phyloP scores from a whole-genome alignment of 2,888 invertebrate genomes.

The Portevinia maculata region DNA sequence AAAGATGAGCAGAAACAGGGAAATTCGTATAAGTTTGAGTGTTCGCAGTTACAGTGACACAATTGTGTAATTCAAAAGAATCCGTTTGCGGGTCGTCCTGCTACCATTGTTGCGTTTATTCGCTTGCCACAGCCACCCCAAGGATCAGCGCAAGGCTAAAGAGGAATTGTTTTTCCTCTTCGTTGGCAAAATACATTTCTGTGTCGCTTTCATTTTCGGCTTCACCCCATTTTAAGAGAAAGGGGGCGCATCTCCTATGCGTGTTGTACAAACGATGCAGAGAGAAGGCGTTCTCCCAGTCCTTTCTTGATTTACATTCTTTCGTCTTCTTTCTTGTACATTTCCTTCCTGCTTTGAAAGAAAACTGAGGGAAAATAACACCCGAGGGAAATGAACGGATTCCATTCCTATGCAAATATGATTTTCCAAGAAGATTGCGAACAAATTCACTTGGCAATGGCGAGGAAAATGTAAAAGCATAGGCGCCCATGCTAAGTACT shows the following conservation, averaged over 20 bases:
- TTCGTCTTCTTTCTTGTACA: slow-evolving; percentile 24
- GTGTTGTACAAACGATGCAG: slow-evolving; percentile 59
- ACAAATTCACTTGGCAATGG: slow-evolving; percentile 72
- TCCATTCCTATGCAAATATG: slow-evolving; percentile 74
- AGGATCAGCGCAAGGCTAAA: too few species aligned
- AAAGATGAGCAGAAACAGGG: background rate
- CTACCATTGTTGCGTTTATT: slow-evolving; percentile 46
- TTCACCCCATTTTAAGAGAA: slow-evolving; percentile 23
- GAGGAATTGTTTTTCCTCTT: slow-evolving; percentile 1
- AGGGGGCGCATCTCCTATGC: slow-evolving; percentile 44
- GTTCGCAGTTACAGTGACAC: slow-evolving; percentile 66
- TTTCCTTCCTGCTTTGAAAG: slow-evolving; percentile 34
- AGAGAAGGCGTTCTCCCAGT: slow-evolving; percentile 48
- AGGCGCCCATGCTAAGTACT: slow-evolving; percentile 62
- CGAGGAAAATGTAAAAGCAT: slow-evolving; percentile 13
- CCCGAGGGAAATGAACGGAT: slow-evolving; percentile 72
- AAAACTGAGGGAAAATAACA: slow-evolving; percentile 69
- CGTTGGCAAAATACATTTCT: slow-evolving; percentile 29
- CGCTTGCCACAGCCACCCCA: slow-evolving; percentile 11
- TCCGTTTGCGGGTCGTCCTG: slow-evolving; percentile 65
- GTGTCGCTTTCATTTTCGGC: slow-evolving; percentile 24
- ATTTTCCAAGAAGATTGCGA: slow-evolving; percentile 73
- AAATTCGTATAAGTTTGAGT: slow-evolving; percentile 47
- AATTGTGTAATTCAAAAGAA: slow-evolving; percentile 72
- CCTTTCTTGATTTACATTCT: slow-evolving; percentile 67